These are phyloP conservation scores for Andinoacara biseriatus DNA, from an alignment of 2,113 vertebrate genomes.

Conservation along the genomic window DNA sequence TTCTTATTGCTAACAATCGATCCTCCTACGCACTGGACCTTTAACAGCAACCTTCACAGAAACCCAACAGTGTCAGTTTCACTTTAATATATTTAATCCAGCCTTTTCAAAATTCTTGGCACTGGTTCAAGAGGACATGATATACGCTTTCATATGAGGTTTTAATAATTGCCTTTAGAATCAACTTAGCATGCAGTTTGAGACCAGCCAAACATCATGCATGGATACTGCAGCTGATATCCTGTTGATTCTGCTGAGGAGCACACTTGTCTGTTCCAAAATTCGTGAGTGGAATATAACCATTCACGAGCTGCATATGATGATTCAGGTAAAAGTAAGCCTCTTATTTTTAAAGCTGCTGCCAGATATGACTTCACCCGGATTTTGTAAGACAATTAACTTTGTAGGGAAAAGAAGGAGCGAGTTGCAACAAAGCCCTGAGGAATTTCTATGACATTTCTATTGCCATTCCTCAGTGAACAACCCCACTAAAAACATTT, in stretches of 20 bases:
- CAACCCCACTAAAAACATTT: conserved; percentile 17
- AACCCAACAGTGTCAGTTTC: background rate
- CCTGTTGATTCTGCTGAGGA: background rate
- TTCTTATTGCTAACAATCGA: background rate
- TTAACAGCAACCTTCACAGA: background rate
- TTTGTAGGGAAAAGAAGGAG: conserved; percentile 18
- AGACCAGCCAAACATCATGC: background rate
- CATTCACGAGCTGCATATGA: conserved; percentile 7
- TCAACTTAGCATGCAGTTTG: background rate
- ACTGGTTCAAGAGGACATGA: background rate
- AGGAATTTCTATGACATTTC: conserved; percentile 50
- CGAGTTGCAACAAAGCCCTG: conserved; percentile 63
- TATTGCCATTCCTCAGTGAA: conserved; percentile 34
- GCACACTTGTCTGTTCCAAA: background rate
- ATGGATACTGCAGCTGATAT: background rate
- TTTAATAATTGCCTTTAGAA: background rate
- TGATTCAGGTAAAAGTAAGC: conserved; percentile 60
- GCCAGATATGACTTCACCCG: conserved; percentile 53
- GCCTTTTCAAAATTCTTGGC: background rate
- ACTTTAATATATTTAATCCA: background rate
- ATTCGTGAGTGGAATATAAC: background rate
- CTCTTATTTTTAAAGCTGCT: conserved; percentile 8
- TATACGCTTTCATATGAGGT: background rate
- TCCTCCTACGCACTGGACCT: background rate
- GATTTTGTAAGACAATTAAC: conserved; percentile 44